These are phyloP conservation scores for Mus minutoides DNA, from an alignment of 2,797 vertebrate species.

Conservation along the genomic window DNA sequence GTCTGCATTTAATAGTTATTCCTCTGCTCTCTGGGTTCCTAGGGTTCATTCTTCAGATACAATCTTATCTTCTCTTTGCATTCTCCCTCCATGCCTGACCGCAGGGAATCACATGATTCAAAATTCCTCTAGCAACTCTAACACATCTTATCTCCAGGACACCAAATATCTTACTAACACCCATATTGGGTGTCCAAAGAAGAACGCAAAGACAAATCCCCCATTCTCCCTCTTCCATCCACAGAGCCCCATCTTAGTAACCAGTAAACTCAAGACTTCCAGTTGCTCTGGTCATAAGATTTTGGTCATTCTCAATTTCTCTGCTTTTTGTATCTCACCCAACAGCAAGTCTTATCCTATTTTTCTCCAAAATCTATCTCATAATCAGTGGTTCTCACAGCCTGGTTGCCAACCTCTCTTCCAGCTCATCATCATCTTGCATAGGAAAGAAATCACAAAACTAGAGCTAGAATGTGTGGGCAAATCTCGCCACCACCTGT, in stretches of 20 bases:
- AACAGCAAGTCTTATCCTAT: not conserved
- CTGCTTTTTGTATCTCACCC: not conserved
- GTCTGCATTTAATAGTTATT: not conserved
- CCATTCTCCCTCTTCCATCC: not conserved
- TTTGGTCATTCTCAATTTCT: not conserved
- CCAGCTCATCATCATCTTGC: not conserved
- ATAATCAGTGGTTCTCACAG: not conserved
- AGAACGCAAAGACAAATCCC: slow-evolving; percentile 3
- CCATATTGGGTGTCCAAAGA: not conserved
- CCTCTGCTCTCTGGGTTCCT: not conserved
- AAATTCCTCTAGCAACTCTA: not conserved
- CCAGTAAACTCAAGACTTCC: not conserved
- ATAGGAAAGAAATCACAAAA: not conserved
- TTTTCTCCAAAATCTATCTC: not conserved
- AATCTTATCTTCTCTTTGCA: not conserved
- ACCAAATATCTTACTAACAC: not conserved
- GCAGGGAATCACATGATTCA: not conserved
- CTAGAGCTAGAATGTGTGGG: not conserved
- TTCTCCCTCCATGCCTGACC: not conserved
- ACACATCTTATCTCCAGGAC: not conserved
- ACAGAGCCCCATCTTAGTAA: not conserved
- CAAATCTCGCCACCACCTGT: not conserved
- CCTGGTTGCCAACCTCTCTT: too few species aligned
- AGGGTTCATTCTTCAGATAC: not conserved
- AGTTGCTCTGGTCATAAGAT: not conserved